phyloP scores from a whole-genome alignment of 2,888 invertebrate genomes.

The Bellardia bayeri region DNA sequence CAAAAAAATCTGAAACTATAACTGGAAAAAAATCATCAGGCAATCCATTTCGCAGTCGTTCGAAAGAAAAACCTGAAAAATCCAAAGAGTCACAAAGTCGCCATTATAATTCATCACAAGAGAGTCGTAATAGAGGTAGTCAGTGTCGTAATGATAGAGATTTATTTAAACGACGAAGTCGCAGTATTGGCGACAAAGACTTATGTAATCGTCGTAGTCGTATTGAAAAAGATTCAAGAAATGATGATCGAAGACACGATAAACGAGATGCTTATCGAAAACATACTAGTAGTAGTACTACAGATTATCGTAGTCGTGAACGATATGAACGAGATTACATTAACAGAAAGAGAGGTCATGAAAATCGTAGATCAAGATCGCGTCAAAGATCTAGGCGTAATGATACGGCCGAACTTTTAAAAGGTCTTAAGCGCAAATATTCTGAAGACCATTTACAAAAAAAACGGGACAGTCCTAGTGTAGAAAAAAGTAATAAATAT shows the following conservation, averaged over 20 bases:
- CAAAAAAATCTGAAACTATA: constrained; percentile 60
- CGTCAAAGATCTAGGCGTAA: constrained; percentile 46
- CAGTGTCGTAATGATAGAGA: constrained; percentile 47
- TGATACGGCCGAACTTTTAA: constrained; percentile 42
- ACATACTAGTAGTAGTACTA: constrained; percentile 26
- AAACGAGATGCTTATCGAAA: constrained; percentile 39
- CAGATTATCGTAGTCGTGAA: constrained; percentile 46
- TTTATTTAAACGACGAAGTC: constrained; percentile 41
- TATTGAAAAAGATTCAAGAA: constrained; percentile 40
- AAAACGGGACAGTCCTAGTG: constrained; percentile 50
- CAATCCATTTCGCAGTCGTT: constrained; percentile 80
- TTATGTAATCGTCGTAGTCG: constrained; percentile 37
- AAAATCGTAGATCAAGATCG: constrained; percentile 50
- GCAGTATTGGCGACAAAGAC: constrained; percentile 40
- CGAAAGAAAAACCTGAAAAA: constrained; percentile 77
- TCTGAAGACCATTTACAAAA: constrained; percentile 59
- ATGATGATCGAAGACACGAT: constrained; percentile 14
- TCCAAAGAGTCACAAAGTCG: constrained; percentile 58
- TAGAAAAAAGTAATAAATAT: constrained; percentile 68
- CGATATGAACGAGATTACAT: constrained; percentile 35
- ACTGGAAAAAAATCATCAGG: constrained; percentile 71
- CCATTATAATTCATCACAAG: constrained; percentile 75
- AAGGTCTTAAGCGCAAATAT: constrained; percentile 68
- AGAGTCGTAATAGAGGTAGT: constrained; percentile 71
- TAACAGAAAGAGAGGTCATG: constrained; percentile 12